Base-by-base conservation (phyloP, 1,140 invertebrate species). In the Oncopeltus fasciatus region DNA sequence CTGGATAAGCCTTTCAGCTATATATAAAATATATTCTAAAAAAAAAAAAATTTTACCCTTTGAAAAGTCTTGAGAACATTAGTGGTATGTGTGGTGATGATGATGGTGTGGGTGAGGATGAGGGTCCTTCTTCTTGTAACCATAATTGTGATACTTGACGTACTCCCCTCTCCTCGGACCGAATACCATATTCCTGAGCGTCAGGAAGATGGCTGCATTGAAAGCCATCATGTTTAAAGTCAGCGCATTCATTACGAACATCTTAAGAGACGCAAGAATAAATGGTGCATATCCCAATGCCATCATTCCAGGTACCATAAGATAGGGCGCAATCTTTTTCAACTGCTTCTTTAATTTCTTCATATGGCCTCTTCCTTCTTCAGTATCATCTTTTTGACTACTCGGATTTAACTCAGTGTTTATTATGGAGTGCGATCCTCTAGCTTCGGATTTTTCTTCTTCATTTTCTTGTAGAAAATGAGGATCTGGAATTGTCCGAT, bases 181-280 rank as follows among this genome's bases (percentile, higher is more conserved):
- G 59, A 70, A 70, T 20, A 70, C 69, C 44, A 70, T 65, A 57
- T 69, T 68, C 46, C 68, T 64, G 20, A 70, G 20, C 26, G 65
- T 67, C 62, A 70, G 66, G 53, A 68, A 70, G 12, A 70, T 60
- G 9, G 69, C 68, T 3, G 66, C 62, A 16, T 59, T 62, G 43
- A 70, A 56, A n/a, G 69, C 69, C 67, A 69, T 67, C 53, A 67
- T 67, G 63, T 70, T 70, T 9, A 70, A 62, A 66, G 68, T 70
- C 14, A 70, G 16, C 3, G 69, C 69, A 11, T 69, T 64, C 67
- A 70, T 67, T 12, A 70, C 65, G 28, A 70, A 49, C 68, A 70
- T 69, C 56, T 70, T 69, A 20, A 70, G 63, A 18, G 68, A 65
- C 18, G 66, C 64, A 11, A 70, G 38, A 12, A 69, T 44, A 33